Evolutionary conservation across 2,797 vertebrate species (phyloP).

Genomic region (Phataginus tricuspis): DNA sequence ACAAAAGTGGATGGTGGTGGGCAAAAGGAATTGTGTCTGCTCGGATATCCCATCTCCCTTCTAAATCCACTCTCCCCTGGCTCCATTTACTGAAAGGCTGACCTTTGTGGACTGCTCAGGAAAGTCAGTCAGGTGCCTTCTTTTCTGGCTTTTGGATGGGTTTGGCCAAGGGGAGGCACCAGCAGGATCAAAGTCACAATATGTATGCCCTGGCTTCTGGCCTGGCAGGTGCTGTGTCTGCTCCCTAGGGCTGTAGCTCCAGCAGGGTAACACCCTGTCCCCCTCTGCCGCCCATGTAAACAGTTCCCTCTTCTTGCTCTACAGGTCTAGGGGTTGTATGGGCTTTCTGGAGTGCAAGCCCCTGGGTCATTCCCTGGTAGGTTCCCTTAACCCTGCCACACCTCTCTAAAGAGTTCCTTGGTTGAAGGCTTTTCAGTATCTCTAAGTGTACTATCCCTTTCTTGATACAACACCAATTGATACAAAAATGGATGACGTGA

Average conservation of each 20-base stretch:
- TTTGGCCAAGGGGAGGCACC: background rate
- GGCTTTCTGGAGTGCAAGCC: background rate
- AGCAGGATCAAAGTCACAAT: background rate
- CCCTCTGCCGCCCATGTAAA: background rate
- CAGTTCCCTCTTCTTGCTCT: background rate
- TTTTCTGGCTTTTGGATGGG: background rate
- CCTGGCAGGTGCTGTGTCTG: background rate
- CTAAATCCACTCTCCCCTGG: background rate
- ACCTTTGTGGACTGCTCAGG: background rate
- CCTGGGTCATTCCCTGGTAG: background rate
- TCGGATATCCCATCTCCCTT: background rate
- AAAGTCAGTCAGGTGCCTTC: background rate
- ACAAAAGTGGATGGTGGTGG: background rate
- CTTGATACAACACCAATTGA: background rate
- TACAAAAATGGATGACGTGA: background rate
- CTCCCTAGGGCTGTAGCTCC: background rate
- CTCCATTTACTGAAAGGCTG: background rate
- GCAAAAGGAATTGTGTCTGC: background rate
- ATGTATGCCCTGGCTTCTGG: accelerated
- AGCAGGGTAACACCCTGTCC: background rate
- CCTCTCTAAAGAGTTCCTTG: background rate
- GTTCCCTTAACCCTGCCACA: background rate
- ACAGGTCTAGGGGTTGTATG: background rate
- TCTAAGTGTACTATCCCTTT: background rate
- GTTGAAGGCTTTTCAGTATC: background rate